These are phyloP conservation scores for Stenotaenia linearis DNA, from an alignment of 2,888 invertebrate genomes.

Conservation along the genomic window DNA sequence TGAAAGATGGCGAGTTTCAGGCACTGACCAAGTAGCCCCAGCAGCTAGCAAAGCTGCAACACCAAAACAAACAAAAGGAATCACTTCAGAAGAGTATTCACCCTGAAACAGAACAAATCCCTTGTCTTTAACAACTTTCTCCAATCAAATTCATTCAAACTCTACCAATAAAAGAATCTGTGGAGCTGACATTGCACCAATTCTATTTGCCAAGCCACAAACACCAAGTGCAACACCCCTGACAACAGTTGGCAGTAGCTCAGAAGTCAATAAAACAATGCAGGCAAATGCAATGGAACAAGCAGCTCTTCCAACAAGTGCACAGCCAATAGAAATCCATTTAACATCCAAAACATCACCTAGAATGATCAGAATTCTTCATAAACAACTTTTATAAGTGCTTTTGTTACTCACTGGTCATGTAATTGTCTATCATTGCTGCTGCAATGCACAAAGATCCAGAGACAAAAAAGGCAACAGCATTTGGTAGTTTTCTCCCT, in stretches of 20 bases:
- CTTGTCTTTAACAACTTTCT: neutral
- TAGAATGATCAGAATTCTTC: neutral
- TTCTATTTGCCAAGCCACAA: constrained; percentile 6
- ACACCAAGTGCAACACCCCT: constrained; percentile 7
- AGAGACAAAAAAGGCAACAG: constrained; percentile 32
- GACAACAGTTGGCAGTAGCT: constrained; percentile 26
- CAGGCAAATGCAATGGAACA: constrained; percentile 27
- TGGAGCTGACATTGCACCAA: constrained; percentile 28
- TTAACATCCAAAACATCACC: constrained; percentile 1
- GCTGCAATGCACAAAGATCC: constrained; percentile 33
- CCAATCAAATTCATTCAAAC: neutral
- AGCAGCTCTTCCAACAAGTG: constrained; percentile 22
- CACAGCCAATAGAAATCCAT: constrained; percentile 6
- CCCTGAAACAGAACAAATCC: neutral
- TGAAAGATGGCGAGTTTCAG: neutral
- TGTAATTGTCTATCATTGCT: neutral
- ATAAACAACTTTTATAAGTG: neutral
- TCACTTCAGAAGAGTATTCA: neutral
- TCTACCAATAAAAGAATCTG: constrained; percentile 29
- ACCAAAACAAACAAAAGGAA: constrained; percentile 4
- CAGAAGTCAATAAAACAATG: constrained; percentile 21
- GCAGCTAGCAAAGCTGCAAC: neutral
- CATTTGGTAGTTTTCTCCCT: constrained; percentile 33
- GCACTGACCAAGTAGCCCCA: neutral
- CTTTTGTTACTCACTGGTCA: neutral